Conservation (phyloP, 2,797 vertebrate species). For the Gobio occitaniae region DNA sequence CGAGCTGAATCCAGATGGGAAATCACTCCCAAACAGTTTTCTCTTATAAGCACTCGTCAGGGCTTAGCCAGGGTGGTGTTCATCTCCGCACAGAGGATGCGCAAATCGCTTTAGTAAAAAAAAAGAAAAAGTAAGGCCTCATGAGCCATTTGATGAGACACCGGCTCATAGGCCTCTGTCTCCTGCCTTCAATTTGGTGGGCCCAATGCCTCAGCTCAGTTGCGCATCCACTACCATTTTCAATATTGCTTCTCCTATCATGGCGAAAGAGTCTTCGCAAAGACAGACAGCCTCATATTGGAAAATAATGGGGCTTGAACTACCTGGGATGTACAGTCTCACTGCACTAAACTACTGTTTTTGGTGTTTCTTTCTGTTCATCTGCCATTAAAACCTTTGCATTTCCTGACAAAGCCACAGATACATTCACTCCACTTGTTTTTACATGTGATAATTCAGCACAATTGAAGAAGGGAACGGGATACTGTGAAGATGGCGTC, state of each 20-base stretch:
- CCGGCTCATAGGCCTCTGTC: slow-evolving; percentile 44
- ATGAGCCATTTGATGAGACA: slow-evolving; percentile 66
- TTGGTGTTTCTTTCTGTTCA: slow-evolving; percentile 42
- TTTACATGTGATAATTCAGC: slow-evolving; percentile 36
- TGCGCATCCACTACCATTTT: slow-evolving; percentile 64
- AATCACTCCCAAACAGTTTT: slow-evolving; percentile 72
- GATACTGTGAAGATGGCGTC: slow-evolving; percentile 57
- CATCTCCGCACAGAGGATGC: slow-evolving; percentile 55
- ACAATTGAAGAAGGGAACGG: slow-evolving; percentile 39
- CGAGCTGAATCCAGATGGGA: slow-evolving; percentile 73
- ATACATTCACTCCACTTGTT: slow-evolving; percentile 36
- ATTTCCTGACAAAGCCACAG: background rate
- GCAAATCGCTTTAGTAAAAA: slow-evolving; percentile 71
- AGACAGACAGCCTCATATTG: slow-evolving; percentile 50
- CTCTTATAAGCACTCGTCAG: slow-evolving; percentile 69
- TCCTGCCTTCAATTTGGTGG: slow-evolving; percentile 43
- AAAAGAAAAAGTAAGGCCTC: slow-evolving; percentile 55
- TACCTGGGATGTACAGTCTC: slow-evolving; percentile 37
- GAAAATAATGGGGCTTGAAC: slow-evolving; percentile 60
- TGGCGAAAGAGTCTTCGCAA: slow-evolving; percentile 38
- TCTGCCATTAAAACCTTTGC: slow-evolving; percentile 35
- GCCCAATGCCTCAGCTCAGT: slow-evolving; percentile 51
- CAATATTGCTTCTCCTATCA: slow-evolving; percentile 49
- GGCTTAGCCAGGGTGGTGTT: slow-evolving; percentile 65
- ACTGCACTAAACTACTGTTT: slow-evolving; percentile 40